Base-by-base conservation (phyloP, 2,797 vertebrate genomes). In the Enteromius paludinosus region DNA sequence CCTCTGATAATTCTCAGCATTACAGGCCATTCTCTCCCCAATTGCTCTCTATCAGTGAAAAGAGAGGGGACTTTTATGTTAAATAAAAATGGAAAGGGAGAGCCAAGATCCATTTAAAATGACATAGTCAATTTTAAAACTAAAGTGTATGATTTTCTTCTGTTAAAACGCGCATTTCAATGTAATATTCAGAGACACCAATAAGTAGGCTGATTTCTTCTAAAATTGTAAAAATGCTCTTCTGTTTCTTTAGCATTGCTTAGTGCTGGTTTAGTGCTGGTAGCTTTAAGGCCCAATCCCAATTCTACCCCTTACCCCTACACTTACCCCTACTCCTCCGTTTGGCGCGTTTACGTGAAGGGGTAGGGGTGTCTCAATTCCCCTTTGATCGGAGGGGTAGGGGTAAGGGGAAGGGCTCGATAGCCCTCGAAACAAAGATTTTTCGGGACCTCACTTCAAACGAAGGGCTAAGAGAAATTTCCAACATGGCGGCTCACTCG, bases 1-100 rank as follows among this genome's bases (percentile, higher is more conserved):
- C 87, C 87, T 85, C 54, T 86, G 86, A 86, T 85, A 83, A 73
- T 86, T 83, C 73, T 69, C 38, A 61, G 65, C 59, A 81, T 84
- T 86, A 85, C 79, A 78, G 78, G 75, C 65, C 80, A 81, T 81
- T 84, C 68, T 82, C 75, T 56, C 68, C 80, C 64, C 47, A 49
- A 47, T 68, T 41, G 76, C 62, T 85, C 72, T 73, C 47, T 66
- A 70, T 74, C 70, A 80, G 56, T 49, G 78, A 77, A 54, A 80
- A 65, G 68, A 81, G 78, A 78, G 66, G 52, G 28, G 69, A 83
- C 61, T 59, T 61, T 45, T 62, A 71, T 64, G 65, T 77, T 69
- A 79, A 78, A 76, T 41, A 43, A 82, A 65, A 73, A 73, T 33
- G 33, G 71, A 75, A 75, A 38, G 5, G 33, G 47, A 43, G 71